Evolutionary conservation across 2,113 vertebrate genomes (phyloP), one percentile per base, ranked within the genome.

Genomic region (Gasterosteus nipponicus): DNA sequence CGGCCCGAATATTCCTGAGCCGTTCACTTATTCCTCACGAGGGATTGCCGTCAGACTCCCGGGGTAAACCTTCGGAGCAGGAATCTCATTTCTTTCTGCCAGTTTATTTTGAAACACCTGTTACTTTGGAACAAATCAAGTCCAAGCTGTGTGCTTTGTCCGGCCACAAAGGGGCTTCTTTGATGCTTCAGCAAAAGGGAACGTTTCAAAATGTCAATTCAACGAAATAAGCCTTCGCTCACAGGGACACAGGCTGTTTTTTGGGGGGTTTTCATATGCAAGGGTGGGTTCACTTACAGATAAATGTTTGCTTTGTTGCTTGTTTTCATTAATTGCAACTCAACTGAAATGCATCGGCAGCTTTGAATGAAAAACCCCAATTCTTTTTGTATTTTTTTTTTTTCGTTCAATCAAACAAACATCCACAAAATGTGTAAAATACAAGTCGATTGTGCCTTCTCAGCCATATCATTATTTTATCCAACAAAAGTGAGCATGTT

Each of bases 371-470:
- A 66, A 54, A 69, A 75, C 79, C 83, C 12, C 85, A 81, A 84
- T 69, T 38, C 60, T 19, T 60, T 66, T 10, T 29, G 35, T 73
- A 31, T 22, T 6, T n/a, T 63, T 44, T 61, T 72, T 9, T 16
- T 14, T 33, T 38, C 35, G 15, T 26, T 19, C 9, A 54, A 1
- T 75, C 14, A 51, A 12, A 22, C 14, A 73, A 69, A 78, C 22
- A 38, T 39, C 56, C 19, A 56, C 15, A 19, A 59, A 58, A 60
- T n/a, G 57, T 4, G 6, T n/a, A 33, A 44, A 82, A 80, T 77
- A 65, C 80, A 85, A 70, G 19, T 69, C 61, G 82, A 26, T 4
- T 61, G 85, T 90, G 91, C 89, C 87, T 92, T 91, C 31, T 67
- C 6, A 70, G 42, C 46, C 49, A 8, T 46, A 1, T 70, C 69